Percentiles rank a stretch among this genome's conserved stretches.
Evolutionary conservation across 2,797 vertebrate genomes (phyloP).

Genomic region (Buphagus erythrorhynchus): DNA sequence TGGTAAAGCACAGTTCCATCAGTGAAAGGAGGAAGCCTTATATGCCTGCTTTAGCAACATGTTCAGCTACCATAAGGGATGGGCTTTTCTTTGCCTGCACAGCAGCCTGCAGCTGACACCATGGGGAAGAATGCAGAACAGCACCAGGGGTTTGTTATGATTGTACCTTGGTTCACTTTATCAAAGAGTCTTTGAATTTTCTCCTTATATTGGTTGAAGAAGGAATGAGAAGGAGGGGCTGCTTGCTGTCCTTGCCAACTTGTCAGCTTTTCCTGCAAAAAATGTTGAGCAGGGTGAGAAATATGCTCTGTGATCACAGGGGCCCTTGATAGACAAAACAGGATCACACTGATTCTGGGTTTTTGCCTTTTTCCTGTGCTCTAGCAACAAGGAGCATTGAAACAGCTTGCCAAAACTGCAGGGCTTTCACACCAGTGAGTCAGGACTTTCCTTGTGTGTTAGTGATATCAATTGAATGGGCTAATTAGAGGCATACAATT

Average conservation of each 20-base stretch:
- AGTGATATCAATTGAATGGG: neutral
- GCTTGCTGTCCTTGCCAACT: slow-evolving; percentile 31
- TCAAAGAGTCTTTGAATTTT: neutral
- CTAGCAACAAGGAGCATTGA: slow-evolving; percentile 5
- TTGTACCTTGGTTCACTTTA: neutral
- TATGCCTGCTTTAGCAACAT: neutral
- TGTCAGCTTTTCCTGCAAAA: slow-evolving; percentile 21
- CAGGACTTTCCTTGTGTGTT: neutral
- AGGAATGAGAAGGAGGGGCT: slow-evolving; percentile 8
- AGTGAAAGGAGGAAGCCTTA: neutral
- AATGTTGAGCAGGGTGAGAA: slow-evolving; percentile 50
- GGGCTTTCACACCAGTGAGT: neutral
- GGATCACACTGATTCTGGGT: slow-evolving; percentile 1
- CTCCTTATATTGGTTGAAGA: neutral
- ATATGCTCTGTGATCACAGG: slow-evolving; percentile 60
- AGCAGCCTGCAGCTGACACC: neutral
- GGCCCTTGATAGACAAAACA: slow-evolving; percentile 51
- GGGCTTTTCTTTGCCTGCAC: neutral
- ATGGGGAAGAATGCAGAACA: neutral
- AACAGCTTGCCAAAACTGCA: slow-evolving; percentile 17
- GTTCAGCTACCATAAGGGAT: neutral
- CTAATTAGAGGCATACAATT: neutral
- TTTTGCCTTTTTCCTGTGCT: slow-evolving; percentile 30
- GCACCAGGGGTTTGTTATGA: neutral
- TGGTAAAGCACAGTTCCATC: neutral